Evolutionary conservation across 2,888 invertebrate species (phyloP), one percentile per base, ranked within the genome.

Genomic region (Pyrocoelia pectoralis): DNA sequence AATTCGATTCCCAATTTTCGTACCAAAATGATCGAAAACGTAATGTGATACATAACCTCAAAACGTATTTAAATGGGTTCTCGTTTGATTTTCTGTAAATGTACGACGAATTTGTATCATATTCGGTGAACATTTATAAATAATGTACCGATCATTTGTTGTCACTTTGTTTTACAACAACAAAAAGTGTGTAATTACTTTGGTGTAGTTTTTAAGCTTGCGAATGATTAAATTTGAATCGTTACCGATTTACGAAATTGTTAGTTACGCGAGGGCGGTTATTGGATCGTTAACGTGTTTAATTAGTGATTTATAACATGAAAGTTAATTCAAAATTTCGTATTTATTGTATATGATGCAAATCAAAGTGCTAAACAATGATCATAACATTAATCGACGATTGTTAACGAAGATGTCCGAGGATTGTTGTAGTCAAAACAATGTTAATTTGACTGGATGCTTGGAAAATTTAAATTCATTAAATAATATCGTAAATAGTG

Each of bases 381-480:
- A 78, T 73, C 80, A 78, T 79, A 80, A 80, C 80, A 78, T 79
- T 79, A 70, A 73, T 69, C 80, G 80, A 78, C 80, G 80, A 78
- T 75, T 77, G 73, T 70, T 71, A 69, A 74, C 81, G 81, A 82
- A 82, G 77, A 82, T 82, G 82, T 81, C 80, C 81, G 81, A 82
- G 73, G 76, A 77, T 74, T 81, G 79, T 74, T 71, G 79, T 70
- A 75, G 76, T 74, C 76, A 77, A 74, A 76, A 72, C 69, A 72
- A 70, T 71, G 72, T 76, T 72, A 76, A 76, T 75, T 76, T 78
- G 68, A 75, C 76, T 61, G 74, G 77, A 73, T 72, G 72, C 67
- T 69, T 72, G 59, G 73, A 76, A 67, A 70, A 73, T 61, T 60
- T 73, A 66, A 71, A 73, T 61, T 75, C 71, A 73, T 74, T 74